Base-by-base conservation (phyloP, 2,888 invertebrate species). In the Morinoia aosen region DNA sequence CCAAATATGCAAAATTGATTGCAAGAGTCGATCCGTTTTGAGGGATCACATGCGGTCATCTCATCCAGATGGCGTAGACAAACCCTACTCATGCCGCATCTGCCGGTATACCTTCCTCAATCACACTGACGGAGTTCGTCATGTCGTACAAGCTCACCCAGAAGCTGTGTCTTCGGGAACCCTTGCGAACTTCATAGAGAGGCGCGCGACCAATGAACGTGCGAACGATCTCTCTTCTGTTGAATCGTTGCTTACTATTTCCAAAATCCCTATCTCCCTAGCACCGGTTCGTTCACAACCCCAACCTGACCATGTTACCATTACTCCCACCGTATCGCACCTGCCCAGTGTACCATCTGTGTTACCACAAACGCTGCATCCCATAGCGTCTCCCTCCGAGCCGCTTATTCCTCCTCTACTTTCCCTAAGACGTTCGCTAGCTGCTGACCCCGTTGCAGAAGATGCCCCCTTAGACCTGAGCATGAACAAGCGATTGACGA, bases 91-190 rank as follows among this genome's bases (percentile, higher is more conserved):
- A 97, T 99, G 99, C 97, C 99, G 99, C 97, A 97, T 99, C 0
- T 99, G 99, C 97, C 99, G 99, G 97, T 98, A 98, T 16, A 98
- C 99, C 0, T 99, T 98, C 97, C 98, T 98, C 0, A 98, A 98
- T 91, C 98, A 99, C 5, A 98, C 98, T 96, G 98, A 98, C 40
- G 98, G 99, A 56, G 97, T 99, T 96, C 98, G 98, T 61, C 99
- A 99, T 97, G 98, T 99, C 97, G 98, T 98, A 96, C 97, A 98
- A 56, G 97, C 98, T 91, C 99, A 99, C 97, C 97, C 98, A 0
- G 97, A 98, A 11, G 99, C 96, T 12, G 96, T 96, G 40, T 94
- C 96, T 12, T 96, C 96, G 16, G 96, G 95, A 88, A 96, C 96
- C 12, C 95, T 96, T 19, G 94, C 95, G 33, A 95, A 64, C 16